Evolutionary conservation across 2,113 vertebrate genomes (phyloP), one percentile per base, ranked within the genome.

Genomic region (Solea senegalensis): DNA sequence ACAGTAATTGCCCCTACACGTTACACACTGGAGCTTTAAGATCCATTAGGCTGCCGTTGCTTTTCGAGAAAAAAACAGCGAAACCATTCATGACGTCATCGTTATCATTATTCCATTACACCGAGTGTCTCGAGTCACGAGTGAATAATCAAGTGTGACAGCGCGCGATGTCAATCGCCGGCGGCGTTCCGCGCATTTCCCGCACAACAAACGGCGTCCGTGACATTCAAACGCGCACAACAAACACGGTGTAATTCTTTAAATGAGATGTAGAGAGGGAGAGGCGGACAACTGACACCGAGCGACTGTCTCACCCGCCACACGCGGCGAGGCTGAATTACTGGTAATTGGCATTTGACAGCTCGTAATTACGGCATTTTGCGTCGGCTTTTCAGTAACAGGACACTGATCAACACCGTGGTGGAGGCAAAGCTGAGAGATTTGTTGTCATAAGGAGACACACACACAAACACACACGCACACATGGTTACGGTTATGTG

Each of bases 281-380:
- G 26, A 28, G 46, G 40, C 21, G 58, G 48, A 34, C 10, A 27
- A 56, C 57, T 45, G 57, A 9, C 27, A 16, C 2, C 40, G 68
- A 86, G 78, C 5, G 69, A 74, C 72, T 48, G 72, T 51, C 65
- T 84, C 74, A 74, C 75, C 71, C 56, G 21, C 45, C 50, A 14
- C 75, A 61, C 70, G 40, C 76, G 10, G 28, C 55, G 69, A 55
- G 78, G 72, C 71, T 72, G 77, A 72, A 76, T 76, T 82, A 78
- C 49, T n/a, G 39, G 34, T 85, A 85, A 86, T 82, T 80, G 82
- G 72, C 77, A 72, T 88, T 70, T 86, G 86, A 85, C 80, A 82
- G 78, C 80, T 86, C 74, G 28, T 88, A 83, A 85, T 80, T 53
- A 59, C 43, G 59, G 76, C 71, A 59, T 80, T 78, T 80, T 76